phyloP scores from a whole-genome alignment of 1,140 invertebrate genomes.

The Zaprionus inermis region DNA sequence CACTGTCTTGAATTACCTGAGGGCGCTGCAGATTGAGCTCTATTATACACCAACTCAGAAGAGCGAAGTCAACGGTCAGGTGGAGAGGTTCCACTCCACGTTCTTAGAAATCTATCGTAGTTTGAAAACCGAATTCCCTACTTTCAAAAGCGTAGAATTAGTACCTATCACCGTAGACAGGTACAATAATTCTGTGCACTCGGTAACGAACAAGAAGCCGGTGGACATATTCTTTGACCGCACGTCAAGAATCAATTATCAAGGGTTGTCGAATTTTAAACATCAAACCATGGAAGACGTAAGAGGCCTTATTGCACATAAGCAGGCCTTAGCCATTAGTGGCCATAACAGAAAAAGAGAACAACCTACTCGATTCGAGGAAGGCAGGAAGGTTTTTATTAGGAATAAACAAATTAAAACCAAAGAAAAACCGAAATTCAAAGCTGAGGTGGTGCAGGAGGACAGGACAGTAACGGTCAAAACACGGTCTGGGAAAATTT shows the following conservation, averaged over 20 bases:
- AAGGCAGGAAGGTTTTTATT: background rate
- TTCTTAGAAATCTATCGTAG: constrained; percentile 22
- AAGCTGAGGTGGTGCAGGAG: background rate
- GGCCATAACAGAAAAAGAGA: background rate
- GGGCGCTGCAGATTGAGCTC: background rate
- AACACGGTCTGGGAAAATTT: background rate
- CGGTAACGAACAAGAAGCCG: background rate
- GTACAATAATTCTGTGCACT: constrained; percentile 21
- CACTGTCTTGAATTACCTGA: constrained; percentile 9
- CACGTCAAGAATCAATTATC: background rate
- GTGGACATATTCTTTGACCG: constrained; percentile 3
- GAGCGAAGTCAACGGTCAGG: constrained; percentile 11
- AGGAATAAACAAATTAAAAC: background rate
- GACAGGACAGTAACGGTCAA: background rate
- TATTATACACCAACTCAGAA: constrained; percentile 11
- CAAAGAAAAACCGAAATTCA: background rate
- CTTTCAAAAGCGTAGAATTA: background rate
- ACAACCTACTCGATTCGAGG: background rate
- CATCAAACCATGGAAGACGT: background rate
- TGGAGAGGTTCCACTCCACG: constrained; percentile 17
- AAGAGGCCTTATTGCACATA: background rate
- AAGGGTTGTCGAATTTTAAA: background rate
- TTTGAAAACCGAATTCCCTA: background rate
- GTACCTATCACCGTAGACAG: constrained; percentile 8
- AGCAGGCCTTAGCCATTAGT: too few relatives aligned